phyloP scores from a whole-genome alignment of 2,888 invertebrate species.

The Gymnoscelis rufifasciata region DNA sequence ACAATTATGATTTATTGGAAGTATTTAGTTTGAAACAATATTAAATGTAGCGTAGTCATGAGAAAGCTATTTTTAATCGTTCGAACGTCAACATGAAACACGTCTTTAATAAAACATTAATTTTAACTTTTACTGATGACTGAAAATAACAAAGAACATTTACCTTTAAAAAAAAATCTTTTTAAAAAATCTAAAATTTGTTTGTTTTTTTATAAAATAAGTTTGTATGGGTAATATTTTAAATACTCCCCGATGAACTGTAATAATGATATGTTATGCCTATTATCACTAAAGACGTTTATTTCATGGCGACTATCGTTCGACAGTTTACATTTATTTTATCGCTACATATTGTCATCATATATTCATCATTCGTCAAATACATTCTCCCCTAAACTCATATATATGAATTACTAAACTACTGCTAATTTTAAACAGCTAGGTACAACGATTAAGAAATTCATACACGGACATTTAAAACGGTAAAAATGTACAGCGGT shows the following conservation, averaged over 20 bases:
- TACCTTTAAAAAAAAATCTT: too few species aligned
- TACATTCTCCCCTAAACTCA: conserved; percentile 39
- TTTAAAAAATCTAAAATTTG: too few species aligned
- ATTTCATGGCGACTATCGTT: conserved; percentile 37
- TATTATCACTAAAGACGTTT: too few species aligned
- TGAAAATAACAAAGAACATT: too few species aligned
- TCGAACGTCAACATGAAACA: conserved; percentile 7
- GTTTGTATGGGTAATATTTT: too few species aligned
- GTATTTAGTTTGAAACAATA: conserved; percentile 1
- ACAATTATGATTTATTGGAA: not conserved
- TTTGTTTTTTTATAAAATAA: too few species aligned
- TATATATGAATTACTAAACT: conserved; percentile 49
- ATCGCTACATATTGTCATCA: conserved; percentile 60
- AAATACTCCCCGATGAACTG: not conserved
- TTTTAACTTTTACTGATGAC: too few species aligned
- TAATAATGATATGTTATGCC: too few species aligned
- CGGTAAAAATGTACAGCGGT: conserved; percentile 41
- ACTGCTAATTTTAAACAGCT: conserved; percentile 9
- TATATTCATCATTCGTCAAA: conserved; percentile 49
- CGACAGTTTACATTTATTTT: conserved; percentile 41
- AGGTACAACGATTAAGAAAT: conserved; percentile 37
- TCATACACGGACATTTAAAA: conserved; percentile 51
- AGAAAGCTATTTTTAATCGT: conserved; percentile 13
- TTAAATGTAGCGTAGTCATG: conserved; percentile 25
- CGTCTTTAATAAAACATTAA: not conserved